Base-by-base conservation (phyloP, 1,140 invertebrate genomes). In the Eufriesea mexicana region DNA sequence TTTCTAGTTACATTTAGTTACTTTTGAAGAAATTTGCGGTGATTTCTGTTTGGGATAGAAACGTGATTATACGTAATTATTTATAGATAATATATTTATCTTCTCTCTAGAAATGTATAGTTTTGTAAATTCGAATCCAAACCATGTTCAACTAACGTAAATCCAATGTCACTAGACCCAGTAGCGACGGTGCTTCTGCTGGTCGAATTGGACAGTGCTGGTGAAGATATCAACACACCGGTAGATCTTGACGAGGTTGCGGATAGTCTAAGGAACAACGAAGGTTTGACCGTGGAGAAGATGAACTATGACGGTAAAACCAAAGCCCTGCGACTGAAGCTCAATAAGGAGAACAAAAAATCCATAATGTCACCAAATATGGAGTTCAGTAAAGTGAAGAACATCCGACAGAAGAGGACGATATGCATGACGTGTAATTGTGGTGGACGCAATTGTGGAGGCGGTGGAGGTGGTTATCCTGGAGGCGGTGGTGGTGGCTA, bases 261-360 rank as follows among this genome's bases (percentile, higher is more conserved):
- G 2, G 91, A 89, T 45, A 92, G 92, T 67, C 89, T 94, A 8
- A 83, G 92, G 72, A 82, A 82, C 0, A 5, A 6, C 2, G 87
- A 92, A 73, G 93, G 92, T 23, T 91, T 93, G 74, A 86, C 86
- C 45, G 87, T 94, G 10, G 91, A 94, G 20, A 93, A 86, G 82
- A 86, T 94, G 66, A 71, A 79, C 9, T 84, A 92, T 10, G 77
- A 89, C 49, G 90, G 90, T 14, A 86, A 91, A 42, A 91, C 89
- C 0, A 89, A 85, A 61, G 9, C 93, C 6, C 86, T 94, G 10
- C 91, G 88, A 28, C 82, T 94, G 16, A 85, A 93, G 49, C 87
- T 94, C 47, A 86, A 90, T 51, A 86, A 92, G 20, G 75, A 76
- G 0, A 64, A 89, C 47, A 72, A 78, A 1, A 72, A 86, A 45